Evolutionary conservation across 2,113 vertebrate species (phyloP).

Genomic region (Scartelaos histophorus): DNA sequence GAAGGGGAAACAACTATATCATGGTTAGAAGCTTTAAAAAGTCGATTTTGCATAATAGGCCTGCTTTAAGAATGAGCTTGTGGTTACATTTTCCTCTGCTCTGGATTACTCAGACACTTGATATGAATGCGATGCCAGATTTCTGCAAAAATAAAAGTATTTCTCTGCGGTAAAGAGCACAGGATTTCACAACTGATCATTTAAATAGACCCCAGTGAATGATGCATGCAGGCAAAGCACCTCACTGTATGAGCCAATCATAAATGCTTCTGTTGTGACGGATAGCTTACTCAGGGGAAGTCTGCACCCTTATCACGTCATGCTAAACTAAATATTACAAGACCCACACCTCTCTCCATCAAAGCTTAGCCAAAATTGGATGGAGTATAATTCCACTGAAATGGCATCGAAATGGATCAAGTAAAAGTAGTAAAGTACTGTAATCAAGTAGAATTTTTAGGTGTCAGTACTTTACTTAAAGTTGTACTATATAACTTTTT

Average conservation of each 20-base stretch:
- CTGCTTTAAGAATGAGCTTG: background rate
- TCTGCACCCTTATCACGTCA: constrained; percentile 41
- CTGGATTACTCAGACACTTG: background rate
- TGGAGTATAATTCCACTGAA: no score
- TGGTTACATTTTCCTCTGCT: background rate
- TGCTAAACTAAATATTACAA: constrained; percentile 48
- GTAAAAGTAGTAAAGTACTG: no score
- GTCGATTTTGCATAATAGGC: no score
- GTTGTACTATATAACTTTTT: no score
- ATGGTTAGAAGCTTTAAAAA: no score
- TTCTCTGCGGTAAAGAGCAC: constrained; percentile 18
- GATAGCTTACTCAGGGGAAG: constrained; percentile 16
- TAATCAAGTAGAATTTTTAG: no score
- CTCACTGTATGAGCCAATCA: constrained; percentile 32
- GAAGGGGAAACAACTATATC: no score
- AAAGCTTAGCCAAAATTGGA: constrained; percentile 32
- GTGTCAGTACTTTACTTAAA: no score
- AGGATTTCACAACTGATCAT: constrained; percentile 25
- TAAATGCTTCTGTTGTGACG: constrained; percentile 25
- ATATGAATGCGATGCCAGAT: background rate
- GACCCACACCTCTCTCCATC: constrained; percentile 17
- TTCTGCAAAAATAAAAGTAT: background rate
- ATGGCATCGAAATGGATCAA: no score
- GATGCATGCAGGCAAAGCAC: constrained; percentile 12
- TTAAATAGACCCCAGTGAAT: constrained; percentile 33